A percentile compares a stretch with the other conserved stretches of the same genome.
phyloP scores from a whole-genome alignment of 2,888 invertebrate species.

The Archaeoteleia sp. region DNA sequence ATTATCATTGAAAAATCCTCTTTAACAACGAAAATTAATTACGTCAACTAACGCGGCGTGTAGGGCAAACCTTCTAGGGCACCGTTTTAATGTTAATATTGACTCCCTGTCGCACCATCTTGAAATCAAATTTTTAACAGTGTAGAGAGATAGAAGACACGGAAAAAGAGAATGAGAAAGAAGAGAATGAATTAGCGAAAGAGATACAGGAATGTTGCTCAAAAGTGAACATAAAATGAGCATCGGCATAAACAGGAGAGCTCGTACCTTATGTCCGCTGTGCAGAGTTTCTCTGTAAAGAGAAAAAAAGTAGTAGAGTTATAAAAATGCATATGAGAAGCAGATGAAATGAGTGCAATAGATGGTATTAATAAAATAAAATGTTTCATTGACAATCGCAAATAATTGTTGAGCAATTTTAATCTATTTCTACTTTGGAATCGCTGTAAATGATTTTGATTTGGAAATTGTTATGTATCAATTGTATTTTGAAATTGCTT shows the following conservation, averaged over 20 bases:
- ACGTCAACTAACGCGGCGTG: no score
- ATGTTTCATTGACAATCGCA: slow-evolving; percentile 3
- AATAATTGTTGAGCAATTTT: no score
- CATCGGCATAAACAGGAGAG: slow-evolving; percentile 57
- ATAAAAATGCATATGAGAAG: slow-evolving; percentile 64
- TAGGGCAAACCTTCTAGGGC: no score
- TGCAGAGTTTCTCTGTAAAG: slow-evolving; percentile 74
- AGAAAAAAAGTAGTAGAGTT: slow-evolving; percentile 72
- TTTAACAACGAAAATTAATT: no score
- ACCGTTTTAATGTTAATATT: no score
- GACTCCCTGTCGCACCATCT: no score
- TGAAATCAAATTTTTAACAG: no score
- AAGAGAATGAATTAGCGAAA: slow-evolving; percentile 30
- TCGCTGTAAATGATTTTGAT: no score
- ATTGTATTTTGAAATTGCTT: no score
- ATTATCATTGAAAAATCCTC: no score
- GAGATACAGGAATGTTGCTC: slow-evolving; percentile 7
- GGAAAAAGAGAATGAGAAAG: slow-evolving; percentile 25
- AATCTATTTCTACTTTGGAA: no score
- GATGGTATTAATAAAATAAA: slow-evolving; percentile 16
- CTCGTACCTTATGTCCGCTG: slow-evolving; percentile 73
- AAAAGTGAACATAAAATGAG: slow-evolving; percentile 48
- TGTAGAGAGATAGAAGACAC: slow-evolving; percentile 36
- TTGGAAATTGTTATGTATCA: no score
- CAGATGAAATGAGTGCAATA: slow-evolving; percentile 29